Base-by-base conservation (phyloP, 2,113 vertebrate species). In the Chloroceryle aenea region DNA sequence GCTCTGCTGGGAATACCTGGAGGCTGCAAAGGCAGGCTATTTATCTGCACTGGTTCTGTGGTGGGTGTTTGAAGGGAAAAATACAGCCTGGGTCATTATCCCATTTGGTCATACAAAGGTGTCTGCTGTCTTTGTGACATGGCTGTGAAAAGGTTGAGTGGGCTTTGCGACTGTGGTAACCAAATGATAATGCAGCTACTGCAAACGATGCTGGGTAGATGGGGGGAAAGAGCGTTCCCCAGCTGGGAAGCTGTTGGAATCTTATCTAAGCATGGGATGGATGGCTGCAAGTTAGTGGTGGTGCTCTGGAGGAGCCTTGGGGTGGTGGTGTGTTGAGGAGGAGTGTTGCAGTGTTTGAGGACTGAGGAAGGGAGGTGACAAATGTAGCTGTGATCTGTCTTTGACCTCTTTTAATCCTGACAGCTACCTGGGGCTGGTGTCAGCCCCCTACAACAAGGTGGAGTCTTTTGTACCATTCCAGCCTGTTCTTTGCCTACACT, bases 401-500 rank as follows among this genome's bases (percentile, higher is more conserved):
- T 59, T 82, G 66, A 81, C 48, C 56, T 23, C 13, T 72, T 78
- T 78, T 52, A 25, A 66, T 72, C 69, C 34, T 40, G 85, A 72
- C 90, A 93, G 92, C 81, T 95, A 69, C 81, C 77, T 75, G 56
- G 45, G 72, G 83, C n/a, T 90, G 0, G 0, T 89, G 91, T 82
- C 81, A 43, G 74, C 27, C 84, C 84, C 42, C 32, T 78, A 38
- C 59, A 72, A 91, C 42, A 85, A 78, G 85, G 87, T 93, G 87
- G 74, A 72, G 62, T 62, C 43, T 58, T 62, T 14, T 4, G 40
- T 89, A 89, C 85, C 89, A 75, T 91, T 71, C 81, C 14, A 40
- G 52, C 77, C 47, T 92, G 72, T 94, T 92, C 83, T 95, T 89
- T 32, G 63, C 73, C 42, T 89, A 89, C 81, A 82, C 67, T 85